These are phyloP conservation scores for Apteryx owenii DNA, from an alignment of 2,113 vertebrate genomes.

Conservation along the genomic window DNA sequence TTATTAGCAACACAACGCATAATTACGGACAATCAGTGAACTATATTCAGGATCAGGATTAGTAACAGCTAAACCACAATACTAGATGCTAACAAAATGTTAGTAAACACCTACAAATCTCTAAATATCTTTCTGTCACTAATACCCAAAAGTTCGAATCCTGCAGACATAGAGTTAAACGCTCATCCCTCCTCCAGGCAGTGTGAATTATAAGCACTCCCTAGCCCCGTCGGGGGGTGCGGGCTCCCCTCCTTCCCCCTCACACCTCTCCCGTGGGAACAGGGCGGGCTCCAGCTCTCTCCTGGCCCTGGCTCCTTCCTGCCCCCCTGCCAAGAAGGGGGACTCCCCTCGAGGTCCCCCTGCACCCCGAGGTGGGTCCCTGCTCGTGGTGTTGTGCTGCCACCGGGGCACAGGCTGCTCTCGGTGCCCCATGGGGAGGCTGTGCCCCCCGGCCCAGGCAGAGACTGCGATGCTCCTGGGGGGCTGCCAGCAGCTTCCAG, in stretches of 20 bases:
- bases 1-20: not conserved
- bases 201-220: not conserved
- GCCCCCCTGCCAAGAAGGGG: too few species aligned
- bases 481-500: too few species aligned
- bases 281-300: too few species aligned
- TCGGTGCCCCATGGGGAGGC: too few species aligned
- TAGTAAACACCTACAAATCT: not conserved
- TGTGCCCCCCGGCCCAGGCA: too few species aligned
- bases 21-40: not conserved
- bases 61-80: not conserved
- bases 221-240: too few species aligned
- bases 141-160: not conserved
- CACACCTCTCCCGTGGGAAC: too few species aligned
- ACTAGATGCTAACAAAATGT: not conserved
- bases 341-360: too few species aligned
- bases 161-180: not conserved
- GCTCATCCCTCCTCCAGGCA: not conserved
- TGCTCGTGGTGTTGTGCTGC: accelerated
- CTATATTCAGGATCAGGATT: accelerated
- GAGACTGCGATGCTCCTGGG: too few species aligned
- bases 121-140: not conserved
- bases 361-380: not conserved
- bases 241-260: too few species aligned
- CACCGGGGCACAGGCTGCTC: too few species aligned
- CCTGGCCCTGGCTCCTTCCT: too few species aligned